Evolutionary conservation across 2,797 vertebrate species (phyloP).

Genomic region (Chrysolophus pictus): DNA sequence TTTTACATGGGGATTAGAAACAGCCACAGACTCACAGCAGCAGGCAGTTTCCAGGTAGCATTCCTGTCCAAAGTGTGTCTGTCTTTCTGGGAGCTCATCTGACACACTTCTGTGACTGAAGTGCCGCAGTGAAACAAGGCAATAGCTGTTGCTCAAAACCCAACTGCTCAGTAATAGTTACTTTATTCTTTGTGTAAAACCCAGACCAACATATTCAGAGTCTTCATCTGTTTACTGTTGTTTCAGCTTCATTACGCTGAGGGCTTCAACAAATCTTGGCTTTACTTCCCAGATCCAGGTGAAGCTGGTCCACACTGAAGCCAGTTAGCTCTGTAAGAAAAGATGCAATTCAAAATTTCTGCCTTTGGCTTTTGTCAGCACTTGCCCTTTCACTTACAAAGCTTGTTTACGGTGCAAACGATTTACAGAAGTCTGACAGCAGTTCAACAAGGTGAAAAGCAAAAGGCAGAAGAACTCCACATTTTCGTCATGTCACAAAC

Average conservation of each 20-base stretch:
- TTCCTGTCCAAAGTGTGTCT: not conserved
- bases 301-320: conserved; percentile 12
- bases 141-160: not conserved
- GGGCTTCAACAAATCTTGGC: conserved; percentile 10
- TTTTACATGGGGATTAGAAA: not conserved
- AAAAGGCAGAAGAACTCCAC: conserved; percentile 67
- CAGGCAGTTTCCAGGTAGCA: not conserved
- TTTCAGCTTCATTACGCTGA: not conserved
- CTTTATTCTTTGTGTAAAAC: not conserved
- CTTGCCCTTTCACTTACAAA: conserved; percentile 77
- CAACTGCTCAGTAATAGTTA: not conserved
- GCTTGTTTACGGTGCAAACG: conserved; percentile 74
- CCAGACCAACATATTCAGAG: not conserved
- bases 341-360: conserved; percentile 63
- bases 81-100: not conserved
- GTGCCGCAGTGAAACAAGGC: not conserved
- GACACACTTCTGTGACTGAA: not conserved
- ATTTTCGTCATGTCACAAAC: conserved; percentile 65
- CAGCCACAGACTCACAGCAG: not conserved
- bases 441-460: conserved; percentile 78
- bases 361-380: conserved; percentile 73
- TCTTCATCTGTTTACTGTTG: not conserved
- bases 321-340: conserved; percentile 56
- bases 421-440: conserved; percentile 77
- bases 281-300: conserved; percentile 58